Evolutionary conservation across 2,888 invertebrate genomes (phyloP), one percentile per base, ranked within the genome.

Genomic region (Chironomus riparius): DNA sequence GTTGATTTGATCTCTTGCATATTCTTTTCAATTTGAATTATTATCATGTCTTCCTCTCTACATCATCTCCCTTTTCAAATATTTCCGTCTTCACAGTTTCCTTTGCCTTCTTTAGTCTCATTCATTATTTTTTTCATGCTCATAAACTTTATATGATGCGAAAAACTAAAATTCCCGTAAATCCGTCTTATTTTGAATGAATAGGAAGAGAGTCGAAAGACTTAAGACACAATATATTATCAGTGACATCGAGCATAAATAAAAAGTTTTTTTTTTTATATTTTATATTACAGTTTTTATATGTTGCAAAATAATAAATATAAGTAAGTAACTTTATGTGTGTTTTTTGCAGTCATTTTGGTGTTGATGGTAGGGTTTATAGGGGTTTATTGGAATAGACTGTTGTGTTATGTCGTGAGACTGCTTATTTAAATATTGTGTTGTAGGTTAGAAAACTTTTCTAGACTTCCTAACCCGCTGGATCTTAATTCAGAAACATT

Each of bases 121-220:
- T 65, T 65, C 21, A 12, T 65, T 65, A 13, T 65, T 10, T 24
- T 22, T 13, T 65, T n/a, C 21, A 56, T 56, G 65, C 65, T 65
- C 65, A 65, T 65, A 68, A 70, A 71, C 71, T 71, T 56, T 56
- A 38, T 71, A 50, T 71, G 71, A 71, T 71, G 48, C 71, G 71
- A 71, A 48, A 71, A 47, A 71, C 38, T 22, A 48, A 70, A 70
- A 47, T 70, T 70, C 70, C 70, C 71, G 18, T 50, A 71, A 71
- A 71, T 71, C 71, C 71, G 71, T 71, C 71, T 71, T 50, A 18
- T 56, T 56, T 56, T 56, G 56, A 15, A 56, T 15, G 15, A 15
- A 56, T 56, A 56, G 56, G 18, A 50, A 50, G 50, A 50, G 15
- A 50, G 50, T n/a, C 12, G 50, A 15, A 50, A 15, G 50, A 56